Evolutionary conservation across 2,797 vertebrate species (phyloP), one percentile per base, ranked within the genome.

Genomic region (Hippopotamyrus pictus): DNA sequence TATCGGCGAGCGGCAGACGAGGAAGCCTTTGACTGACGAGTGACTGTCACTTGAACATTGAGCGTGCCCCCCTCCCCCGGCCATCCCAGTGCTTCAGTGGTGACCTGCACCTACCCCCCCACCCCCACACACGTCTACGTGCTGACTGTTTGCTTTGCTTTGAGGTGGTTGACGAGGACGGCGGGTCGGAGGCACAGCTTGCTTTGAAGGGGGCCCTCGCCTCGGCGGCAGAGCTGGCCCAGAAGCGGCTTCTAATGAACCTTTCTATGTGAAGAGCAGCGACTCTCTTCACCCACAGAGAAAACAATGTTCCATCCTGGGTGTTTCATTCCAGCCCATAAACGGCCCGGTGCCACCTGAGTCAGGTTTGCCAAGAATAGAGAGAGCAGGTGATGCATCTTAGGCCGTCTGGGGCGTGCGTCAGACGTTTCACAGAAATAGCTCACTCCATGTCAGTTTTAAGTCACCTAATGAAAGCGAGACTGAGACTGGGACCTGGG

Each of bases 21-120:
- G 93, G 91, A 92, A 93, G 95, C 92, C 92, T 94, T 93, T 76
- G 92, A 94, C 93, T 93, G 95, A 95, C 94, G 93, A 96, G 94
- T 91, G 91, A 95, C 96, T 96, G 96, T 96, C 96, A 95, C 95
- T 96, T 96, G 94, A 96, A 95, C 95, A 93, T 94, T 96, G 96
- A 97, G 97, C 96, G 97, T 96, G 96, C 94, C 93, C 94, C 4
- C 37, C 73, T 92, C 91, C 94, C 79, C 65, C 29, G 51, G 17
- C 19, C 85, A 82, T 88, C 76, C 86, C 88, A 3, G 92, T 90
- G 90, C 83, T 88, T 84, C 88, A 57, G 79, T 44, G 25, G 48
- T 88, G 54, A 57, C 89, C 86, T 51, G 54, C 57, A 22, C 37
- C 86, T 12, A 37, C 86, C 53, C 57, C 57, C 29, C 19, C 79